These are phyloP conservation scores for Eristalis pertinax DNA, from an alignment of 2,888 invertebrate species.

Conservation along the genomic window DNA sequence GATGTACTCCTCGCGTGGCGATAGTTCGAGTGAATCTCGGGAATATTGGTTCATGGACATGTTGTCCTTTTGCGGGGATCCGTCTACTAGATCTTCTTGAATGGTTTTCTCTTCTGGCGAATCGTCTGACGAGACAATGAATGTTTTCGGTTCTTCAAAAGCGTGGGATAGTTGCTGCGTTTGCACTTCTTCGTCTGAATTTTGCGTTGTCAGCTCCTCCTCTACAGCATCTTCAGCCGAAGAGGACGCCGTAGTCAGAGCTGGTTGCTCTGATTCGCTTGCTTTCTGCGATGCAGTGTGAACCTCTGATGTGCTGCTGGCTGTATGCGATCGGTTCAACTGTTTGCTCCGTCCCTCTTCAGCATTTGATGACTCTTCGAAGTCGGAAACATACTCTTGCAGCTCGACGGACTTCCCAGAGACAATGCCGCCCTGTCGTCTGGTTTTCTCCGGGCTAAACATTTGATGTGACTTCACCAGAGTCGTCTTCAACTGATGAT, in stretches of 20 bases:
- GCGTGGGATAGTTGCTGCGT: conserved; percentile 5
- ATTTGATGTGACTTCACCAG: conserved; percentile 75
- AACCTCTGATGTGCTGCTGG: conserved; percentile 48
- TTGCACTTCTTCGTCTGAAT: conserved; percentile 22
- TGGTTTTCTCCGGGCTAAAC: conserved; percentile 66
- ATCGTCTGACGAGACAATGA: conserved; percentile 40
- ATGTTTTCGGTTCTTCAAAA: conserved; percentile 44
- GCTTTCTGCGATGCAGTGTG: conserved; percentile 22
- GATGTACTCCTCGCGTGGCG: conserved; percentile 59
- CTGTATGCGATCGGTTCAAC: conserved; percentile 27
- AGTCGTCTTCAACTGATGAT: conserved; percentile 76
- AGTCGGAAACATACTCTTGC: conserved; percentile 56
- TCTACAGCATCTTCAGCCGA: conserved; percentile 34
- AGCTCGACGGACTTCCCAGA: conserved; percentile 28
- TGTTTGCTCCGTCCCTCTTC: conserved; percentile 15
- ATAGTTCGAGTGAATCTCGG: conserved; percentile 47
- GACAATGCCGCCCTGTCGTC: not conserved
- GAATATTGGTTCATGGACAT: conserved; percentile 66
- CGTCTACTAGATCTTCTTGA: conserved; percentile 51
- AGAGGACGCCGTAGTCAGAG: not conserved
- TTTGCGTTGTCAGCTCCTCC: conserved; percentile 23
- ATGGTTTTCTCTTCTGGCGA: conserved; percentile 20
- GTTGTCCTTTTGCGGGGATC: conserved; percentile 71
- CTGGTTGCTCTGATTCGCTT: conserved; percentile 1
- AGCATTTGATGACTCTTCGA: conserved; percentile 55